Evolutionary conservation across 2,113 vertebrate genomes (phyloP).

Genomic region (Corythornis vintsioides): DNA sequence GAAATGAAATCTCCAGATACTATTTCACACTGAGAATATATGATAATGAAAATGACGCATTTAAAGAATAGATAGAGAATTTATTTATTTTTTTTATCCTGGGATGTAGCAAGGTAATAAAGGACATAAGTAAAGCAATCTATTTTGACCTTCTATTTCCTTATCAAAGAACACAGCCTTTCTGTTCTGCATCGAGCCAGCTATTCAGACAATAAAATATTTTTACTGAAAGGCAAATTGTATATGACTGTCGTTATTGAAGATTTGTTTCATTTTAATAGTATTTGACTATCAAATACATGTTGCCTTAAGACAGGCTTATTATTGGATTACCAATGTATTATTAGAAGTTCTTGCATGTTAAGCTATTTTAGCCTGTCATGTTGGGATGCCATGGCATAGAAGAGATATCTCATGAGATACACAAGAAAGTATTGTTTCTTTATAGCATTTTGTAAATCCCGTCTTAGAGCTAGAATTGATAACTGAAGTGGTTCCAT

Average conservation of each 20-base stretch:
- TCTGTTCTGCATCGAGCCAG: neutral
- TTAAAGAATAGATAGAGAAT: neutral
- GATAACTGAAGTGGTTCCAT: neutral
- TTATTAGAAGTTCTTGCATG: neutral
- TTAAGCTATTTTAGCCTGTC: neutral
- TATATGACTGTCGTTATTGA: neutral
- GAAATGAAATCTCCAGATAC: neutral
- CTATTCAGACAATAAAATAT: neutral
- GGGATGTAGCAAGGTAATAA: neutral
- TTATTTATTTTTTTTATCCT: neutral
- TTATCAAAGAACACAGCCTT: neutral
- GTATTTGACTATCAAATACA: neutral
- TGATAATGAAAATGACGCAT: neutral
- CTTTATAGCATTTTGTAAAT: neutral
- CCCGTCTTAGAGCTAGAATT: neutral
- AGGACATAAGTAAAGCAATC: neutral
- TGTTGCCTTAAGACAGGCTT: neutral
- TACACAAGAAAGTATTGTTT: neutral
- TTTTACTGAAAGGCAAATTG: neutral
- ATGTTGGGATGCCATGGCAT: neutral
- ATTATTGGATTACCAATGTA: neutral
- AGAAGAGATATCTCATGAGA: neutral
- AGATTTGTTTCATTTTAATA: neutral
- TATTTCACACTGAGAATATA: neutral
- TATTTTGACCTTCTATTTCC: neutral